These are phyloP conservation scores for Willowsia nigromaculata DNA, from an alignment of 2,888 invertebrate genomes.

Conservation along the genomic window DNA sequence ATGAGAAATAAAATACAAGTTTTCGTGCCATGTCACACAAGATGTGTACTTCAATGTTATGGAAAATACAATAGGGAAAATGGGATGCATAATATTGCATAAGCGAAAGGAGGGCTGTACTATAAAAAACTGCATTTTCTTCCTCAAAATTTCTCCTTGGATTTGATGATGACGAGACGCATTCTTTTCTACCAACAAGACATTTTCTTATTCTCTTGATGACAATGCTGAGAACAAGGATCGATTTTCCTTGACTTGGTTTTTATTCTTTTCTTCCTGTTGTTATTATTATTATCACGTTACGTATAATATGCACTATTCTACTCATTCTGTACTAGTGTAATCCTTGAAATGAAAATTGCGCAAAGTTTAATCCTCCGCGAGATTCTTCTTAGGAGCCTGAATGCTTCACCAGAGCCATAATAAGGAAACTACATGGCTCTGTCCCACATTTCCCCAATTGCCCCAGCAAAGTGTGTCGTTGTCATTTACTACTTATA, in stretches of 20 bases:
- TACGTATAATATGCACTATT: neutral
- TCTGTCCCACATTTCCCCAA: slow-evolving; percentile 52
- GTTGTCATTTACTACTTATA: neutral
- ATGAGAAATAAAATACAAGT: slow-evolving; percentile 23
- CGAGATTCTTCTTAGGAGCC: neutral
- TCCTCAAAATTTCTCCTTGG: neutral
- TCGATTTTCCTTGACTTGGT: slow-evolving; percentile 1
- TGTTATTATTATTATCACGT: slow-evolving; percentile 17
- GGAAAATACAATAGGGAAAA: slow-evolving; percentile 7
- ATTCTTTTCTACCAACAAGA: neutral
- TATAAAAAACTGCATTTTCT: slow-evolving; percentile 18
- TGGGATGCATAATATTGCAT: slow-evolving; percentile 30
- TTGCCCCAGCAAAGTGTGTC: neutral
- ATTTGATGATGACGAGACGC: neutral
- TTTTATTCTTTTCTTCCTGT: neutral
- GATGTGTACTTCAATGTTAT: neutral
- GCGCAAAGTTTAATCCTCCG: slow-evolving; percentile 19
- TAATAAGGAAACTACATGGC: neutral
- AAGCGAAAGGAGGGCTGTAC: neutral
- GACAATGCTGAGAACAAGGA: slow-evolving; percentile 14
- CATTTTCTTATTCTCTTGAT: slow-evolving; percentile 8
- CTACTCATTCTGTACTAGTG: neutral
- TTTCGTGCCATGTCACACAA: neutral
- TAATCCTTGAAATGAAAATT: slow-evolving; percentile 34
- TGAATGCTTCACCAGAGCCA: neutral